Evolutionary conservation across 2,113 vertebrate genomes (phyloP), one percentile per base, ranked within the genome.

Genomic region (Toxotes jaculatrix): DNA sequence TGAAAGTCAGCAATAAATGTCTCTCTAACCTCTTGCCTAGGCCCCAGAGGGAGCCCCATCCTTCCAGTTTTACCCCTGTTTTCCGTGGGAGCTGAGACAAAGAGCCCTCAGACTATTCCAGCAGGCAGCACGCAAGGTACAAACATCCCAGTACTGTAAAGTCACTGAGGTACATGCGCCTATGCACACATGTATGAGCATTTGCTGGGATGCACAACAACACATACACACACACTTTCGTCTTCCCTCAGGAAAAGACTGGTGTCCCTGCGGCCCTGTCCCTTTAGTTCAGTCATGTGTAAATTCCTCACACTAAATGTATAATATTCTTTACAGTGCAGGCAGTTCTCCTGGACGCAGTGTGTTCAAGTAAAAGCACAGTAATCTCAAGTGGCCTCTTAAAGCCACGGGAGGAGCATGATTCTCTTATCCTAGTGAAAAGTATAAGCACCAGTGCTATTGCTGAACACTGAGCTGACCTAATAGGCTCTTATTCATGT

Each of bases 111-210:
- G 79, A 66, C 93, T 94, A 59, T 97, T 98, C 83, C 97, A 97
- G 72, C 96, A 98, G 91, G 95, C 94, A 56, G 96, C 94, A 7
- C 96, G 94, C 66, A 98, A 96, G 97, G 98, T 99, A 94, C 82
- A 59, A 3, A n/a, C 63, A 36, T 34, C 32, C 4, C 21, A 5
- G 57, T 21, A 11, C 31, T 60, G 27, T 45, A 14, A 17, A 34
- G 65, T 59, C 40, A 40, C 74, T 5, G 66, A 59, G 63, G 49
- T 55, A 74, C 27, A 61, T 27, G 74, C 49, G 12, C 34, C 42
- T 59, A 17, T 17, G 47, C 81, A 63, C 53, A 60, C 65, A 80
- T 56, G 12, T 66, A 55, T 60, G 43, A 79, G 40, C 60, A 53
- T 80, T 74, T 60, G 7, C 75, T 32, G 32, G 31, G 68, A 81